Evolutionary conservation across 2,113 vertebrate species (phyloP), one percentile per base, ranked within the genome.

Genomic region (Cinclus cinclus): DNA sequence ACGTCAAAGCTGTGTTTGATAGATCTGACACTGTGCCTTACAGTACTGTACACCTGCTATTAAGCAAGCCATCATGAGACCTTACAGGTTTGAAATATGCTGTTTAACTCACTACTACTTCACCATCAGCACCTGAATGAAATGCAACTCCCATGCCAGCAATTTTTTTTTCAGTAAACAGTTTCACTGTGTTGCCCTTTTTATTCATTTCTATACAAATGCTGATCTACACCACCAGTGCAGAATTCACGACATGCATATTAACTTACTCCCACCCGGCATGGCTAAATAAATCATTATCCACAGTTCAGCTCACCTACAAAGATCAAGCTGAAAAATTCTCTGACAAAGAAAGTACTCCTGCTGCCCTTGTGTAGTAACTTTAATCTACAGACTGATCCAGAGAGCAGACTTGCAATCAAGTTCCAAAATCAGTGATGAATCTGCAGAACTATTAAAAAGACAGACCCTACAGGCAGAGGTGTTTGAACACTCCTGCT

Each of bases 371-470:
- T 83, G 52, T 16, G 67, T 13, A 70, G 31, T 15, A 55, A 15
- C 35, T 70, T 62, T 60, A 71, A 60, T 75, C 71, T 83, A 58
- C 19, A 81, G 59, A 69, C 19, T 23, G 33, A 84, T 39, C 44
- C 73, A 89, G 47, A 73, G 39, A 74, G 75, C 13, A 31, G 82
- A 37, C 41, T 49, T 79, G 53, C 44, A 85, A 62, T 31, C 82
- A 83, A 76, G 46, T 90, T 94, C 42, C 83, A 86, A 90, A 92
- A 91, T 52, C 83, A 87, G 52, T 60, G 68, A 94, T 84, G 56
- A 89, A 92, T 37, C 76, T 23, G 64, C 86, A 81, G 9, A 89
- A 81, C 76, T 67, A 89, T 56, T 89, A 78, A 93, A 93, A 89
- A 30, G 58, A 85, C 59, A 92, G 52, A 67, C 44, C 47, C 67